A percentile compares a stretch with the other conserved stretches of the same genome.
phyloP scores from a whole-genome alignment of 2,113 vertebrate species.

The Cettia cetti region DNA sequence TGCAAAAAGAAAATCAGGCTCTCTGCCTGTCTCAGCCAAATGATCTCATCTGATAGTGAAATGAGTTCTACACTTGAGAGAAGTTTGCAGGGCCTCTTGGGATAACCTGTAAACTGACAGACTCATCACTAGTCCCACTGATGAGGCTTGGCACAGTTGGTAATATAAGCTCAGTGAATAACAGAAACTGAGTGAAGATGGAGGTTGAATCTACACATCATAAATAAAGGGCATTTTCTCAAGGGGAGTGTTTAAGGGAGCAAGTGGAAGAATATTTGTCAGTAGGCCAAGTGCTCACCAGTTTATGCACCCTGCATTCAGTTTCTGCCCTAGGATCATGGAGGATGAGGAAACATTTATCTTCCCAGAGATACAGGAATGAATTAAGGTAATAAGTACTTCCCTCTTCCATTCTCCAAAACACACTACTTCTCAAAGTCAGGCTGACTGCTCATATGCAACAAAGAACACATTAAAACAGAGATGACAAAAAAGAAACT shows the following conservation, averaged over 20 bases:
- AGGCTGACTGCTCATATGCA: neutral
- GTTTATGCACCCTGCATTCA: constrained; percentile 6
- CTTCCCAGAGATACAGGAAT: neutral
- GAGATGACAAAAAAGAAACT: neutral
- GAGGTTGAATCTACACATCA: constrained; percentile 66
- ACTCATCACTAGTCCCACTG: neutral
- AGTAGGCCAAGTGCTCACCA: neutral
- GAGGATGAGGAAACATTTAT: neutral
- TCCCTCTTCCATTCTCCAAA: neutral
- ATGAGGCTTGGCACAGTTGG: constrained; percentile 35
- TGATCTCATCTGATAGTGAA: neutral
- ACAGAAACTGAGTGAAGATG: constrained; percentile 51
- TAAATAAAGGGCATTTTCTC: constrained; percentile 61
- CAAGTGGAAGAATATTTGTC: constrained; percentile 50
- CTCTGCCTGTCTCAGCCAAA: neutral
- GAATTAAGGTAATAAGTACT: neutral
- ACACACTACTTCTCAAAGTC: neutral
- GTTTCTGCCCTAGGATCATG: neutral
- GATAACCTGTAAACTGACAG: neutral
- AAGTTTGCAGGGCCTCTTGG: constrained; percentile 5
- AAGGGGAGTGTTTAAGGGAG: constrained; percentile 62
- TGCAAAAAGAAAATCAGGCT: neutral
- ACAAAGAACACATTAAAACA: neutral
- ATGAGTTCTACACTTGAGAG: neutral
- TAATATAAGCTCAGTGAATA: constrained; percentile 24